Percentiles rank a stretch among this genome's conserved stretches.
phyloP scores from a whole-genome alignment of 2,888 invertebrate species.

The Bombylius major region DNA sequence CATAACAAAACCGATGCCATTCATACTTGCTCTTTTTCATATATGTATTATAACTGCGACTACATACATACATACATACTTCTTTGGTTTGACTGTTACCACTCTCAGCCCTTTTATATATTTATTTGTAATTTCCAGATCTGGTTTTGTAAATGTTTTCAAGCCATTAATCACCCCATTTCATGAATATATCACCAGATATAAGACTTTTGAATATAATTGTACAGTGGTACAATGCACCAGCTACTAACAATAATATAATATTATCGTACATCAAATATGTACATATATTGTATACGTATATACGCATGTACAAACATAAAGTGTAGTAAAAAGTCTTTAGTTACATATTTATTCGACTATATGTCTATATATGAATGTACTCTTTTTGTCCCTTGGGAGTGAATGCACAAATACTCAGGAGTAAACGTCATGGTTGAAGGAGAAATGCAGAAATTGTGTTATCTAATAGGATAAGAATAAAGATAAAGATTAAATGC shows the following conservation, averaged over 20 bases:
- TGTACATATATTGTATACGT: background rate
- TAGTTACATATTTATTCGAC: background rate
- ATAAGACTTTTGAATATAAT: too few relatives aligned
- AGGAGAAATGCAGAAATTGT: background rate
- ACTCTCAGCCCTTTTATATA: background rate
- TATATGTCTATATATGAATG: background rate
- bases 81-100: background rate
- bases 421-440: background rate
- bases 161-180: slow-evolving; percentile 37
- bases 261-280: background rate
- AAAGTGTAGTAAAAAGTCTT: background rate
- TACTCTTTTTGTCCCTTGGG: background rate
- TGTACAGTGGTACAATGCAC: too few relatives aligned
- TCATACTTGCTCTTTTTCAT: background rate
- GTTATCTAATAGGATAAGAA: background rate
- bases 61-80: too few relatives aligned
- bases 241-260: background rate
- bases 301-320: background rate
- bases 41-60: too few relatives aligned
- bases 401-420: background rate
- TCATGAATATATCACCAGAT: slow-evolving; percentile 25
- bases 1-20: background rate
- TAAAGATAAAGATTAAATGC: too few relatives aligned
- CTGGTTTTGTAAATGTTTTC: slow-evolving; percentile 33
- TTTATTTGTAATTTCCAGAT: background rate